These are phyloP conservation scores for Limanda limanda DNA, from an alignment of 2,113 vertebrate genomes.

Conservation along the genomic window DNA sequence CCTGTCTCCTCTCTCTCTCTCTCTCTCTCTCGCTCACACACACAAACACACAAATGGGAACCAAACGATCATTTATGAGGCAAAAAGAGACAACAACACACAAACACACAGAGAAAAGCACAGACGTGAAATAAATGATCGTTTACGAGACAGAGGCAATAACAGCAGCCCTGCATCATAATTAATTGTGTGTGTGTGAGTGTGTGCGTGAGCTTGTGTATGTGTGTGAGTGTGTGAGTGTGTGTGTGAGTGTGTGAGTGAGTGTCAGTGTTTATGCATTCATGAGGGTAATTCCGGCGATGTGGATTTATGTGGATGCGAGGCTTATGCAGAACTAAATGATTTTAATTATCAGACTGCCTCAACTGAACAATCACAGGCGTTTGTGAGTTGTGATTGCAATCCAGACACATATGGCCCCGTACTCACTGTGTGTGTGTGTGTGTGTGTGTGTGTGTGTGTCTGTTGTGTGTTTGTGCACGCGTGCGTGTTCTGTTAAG, in stretches of 20 bases:
- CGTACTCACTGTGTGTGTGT: constrained; percentile 1
- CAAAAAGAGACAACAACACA: constrained; percentile 68
- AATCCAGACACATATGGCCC: constrained; percentile 10
- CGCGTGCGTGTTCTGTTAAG: constrained; percentile 22
- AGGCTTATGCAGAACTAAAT: constrained; percentile 72
- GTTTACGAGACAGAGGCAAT: constrained; percentile 76
- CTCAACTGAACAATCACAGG: constrained; percentile 61
- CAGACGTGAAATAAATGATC: constrained; percentile 77
- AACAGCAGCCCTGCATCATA: constrained; percentile 74
- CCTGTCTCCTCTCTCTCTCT: constrained; percentile 48
- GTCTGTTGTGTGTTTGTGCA: neutral
- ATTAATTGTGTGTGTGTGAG: constrained; percentile 57
- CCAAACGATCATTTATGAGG: constrained; percentile 70
- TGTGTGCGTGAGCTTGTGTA: constrained; percentile 14
- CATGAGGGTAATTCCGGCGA: constrained; percentile 47
- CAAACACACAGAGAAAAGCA: constrained; percentile 62
- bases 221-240: constrained; percentile 25
- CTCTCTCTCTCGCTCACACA: constrained; percentile 26
- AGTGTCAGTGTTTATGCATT: constrained; percentile 19
- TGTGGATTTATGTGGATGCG: constrained; percentile 74
- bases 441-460: neutral
- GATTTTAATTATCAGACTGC: constrained; percentile 77
- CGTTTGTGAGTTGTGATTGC: constrained; percentile 44
- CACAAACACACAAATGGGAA: constrained; percentile 2
- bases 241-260: constrained; percentile 14